Conservation (phyloP, 92 coral and sea anemone species). For the Pocillopora grandis region DNA sequence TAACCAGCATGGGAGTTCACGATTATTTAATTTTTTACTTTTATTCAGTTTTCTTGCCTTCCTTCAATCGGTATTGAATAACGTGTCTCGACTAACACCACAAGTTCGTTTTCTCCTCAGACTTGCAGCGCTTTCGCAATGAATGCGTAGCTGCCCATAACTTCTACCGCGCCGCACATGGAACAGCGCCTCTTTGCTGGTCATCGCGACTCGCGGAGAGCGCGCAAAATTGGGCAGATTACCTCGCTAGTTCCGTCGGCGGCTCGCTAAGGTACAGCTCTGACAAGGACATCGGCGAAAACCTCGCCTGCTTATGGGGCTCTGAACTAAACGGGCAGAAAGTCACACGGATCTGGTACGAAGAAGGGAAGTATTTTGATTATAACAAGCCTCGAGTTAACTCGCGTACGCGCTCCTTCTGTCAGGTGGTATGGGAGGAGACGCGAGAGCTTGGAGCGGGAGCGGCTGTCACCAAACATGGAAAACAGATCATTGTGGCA, state of each 20-base stretch:
- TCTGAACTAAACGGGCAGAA: conserved; percentile 89
- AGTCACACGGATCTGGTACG: conserved; percentile 95
- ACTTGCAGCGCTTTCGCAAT: conserved; percentile 90
- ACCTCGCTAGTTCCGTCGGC: conserved; percentile 69
- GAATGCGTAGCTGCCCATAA: conserved; percentile 95
- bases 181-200: conserved; percentile 93
- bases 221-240: conserved; percentile 98
- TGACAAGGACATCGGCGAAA: conserved; percentile 83
- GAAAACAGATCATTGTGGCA: conserved; percentile 92
- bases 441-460: conserved; percentile 95
- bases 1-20: conserved; percentile 34
- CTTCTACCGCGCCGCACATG: conserved; percentile 87
- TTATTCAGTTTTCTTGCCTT: not conserved
- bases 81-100: not conserved
- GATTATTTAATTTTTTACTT: conserved; percentile 12
- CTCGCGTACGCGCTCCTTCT: conserved; percentile 87
- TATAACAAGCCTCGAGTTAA: conserved; percentile 65
- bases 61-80: not conserved
- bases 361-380: conserved; percentile 79
- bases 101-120: conserved; percentile 45
- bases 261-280: conserved; percentile 75
- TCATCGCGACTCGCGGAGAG: conserved; percentile 83
- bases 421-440: conserved; percentile 94
- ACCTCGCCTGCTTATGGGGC: conserved; percentile 92
- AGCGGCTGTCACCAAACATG: conserved; percentile 74